Evolutionary conservation across 2,888 invertebrate species (phyloP).

Genomic region (Tolmerus cingulatus): DNA sequence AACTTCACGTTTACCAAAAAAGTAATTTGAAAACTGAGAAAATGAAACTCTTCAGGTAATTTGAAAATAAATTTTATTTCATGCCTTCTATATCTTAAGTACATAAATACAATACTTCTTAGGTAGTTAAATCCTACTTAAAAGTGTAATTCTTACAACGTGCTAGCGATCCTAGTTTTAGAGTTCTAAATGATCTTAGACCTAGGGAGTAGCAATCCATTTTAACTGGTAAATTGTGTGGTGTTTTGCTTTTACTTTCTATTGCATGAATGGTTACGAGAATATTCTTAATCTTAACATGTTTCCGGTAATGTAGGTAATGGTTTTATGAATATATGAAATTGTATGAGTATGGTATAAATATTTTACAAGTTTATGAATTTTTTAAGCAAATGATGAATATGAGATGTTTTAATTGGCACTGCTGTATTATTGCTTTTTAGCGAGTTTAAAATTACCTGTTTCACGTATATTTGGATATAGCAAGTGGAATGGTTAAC

Average conservation of each 20-base stretch:
- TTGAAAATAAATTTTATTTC: conserved; percentile 27
- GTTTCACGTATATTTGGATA: neutral
- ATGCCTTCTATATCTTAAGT: neutral
- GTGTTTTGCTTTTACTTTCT: neutral
- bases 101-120: conserved; percentile 18
- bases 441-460: neutral
- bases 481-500: neutral
- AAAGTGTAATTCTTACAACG: neutral
- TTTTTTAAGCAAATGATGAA: neutral
- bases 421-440: neutral
- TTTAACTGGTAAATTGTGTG: neutral
- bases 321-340: neutral
- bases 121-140: neutral
- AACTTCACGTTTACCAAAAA: neutral
- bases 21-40: neutral
- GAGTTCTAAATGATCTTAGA: neutral
- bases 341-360: neutral
- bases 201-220: neutral
- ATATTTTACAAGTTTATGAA: neutral
- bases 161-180: neutral
- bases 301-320: neutral
- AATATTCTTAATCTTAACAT: neutral
- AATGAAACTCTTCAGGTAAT: neutral
- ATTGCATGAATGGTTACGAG: neutral
- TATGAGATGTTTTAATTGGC: neutral